Percentiles rank a stretch among this genome's conserved stretches.
Evolutionary conservation across 2,113 vertebrate genomes (phyloP).

Genomic region (Thamnophis sirtalis): DNA sequence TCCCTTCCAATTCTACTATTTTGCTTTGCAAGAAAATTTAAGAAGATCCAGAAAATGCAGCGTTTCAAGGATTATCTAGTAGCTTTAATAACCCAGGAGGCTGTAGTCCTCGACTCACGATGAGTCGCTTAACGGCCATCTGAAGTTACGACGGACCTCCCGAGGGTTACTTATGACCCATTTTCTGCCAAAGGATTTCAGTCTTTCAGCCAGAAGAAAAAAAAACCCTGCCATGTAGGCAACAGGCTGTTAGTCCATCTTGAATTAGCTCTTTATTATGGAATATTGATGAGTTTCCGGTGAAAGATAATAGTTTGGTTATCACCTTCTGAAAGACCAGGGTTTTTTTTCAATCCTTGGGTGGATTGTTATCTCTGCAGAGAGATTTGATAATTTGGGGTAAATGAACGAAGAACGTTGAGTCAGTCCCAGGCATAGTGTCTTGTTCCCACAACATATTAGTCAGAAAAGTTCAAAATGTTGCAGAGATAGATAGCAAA

Average conservation of each 20-base stretch:
- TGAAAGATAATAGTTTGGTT: background rate
- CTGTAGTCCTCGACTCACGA: no score
- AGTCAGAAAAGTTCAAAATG: background rate
- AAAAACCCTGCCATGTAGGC: background rate
- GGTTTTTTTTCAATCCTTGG: background rate
- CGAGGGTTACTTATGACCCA: no score
- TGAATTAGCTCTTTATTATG: background rate
- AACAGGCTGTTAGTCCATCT: background rate
- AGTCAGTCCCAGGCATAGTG: background rate
- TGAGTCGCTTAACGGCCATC: no score
- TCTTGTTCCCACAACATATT: background rate
- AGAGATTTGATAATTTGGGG: background rate
- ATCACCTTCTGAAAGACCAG: background rate
- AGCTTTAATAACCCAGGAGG: rapidly evolving
- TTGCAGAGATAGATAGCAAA: no score
- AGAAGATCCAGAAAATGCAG: background rate
- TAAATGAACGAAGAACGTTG: background rate
- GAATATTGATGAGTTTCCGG: background rate
- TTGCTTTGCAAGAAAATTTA: background rate
- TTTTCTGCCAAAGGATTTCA: background rate
- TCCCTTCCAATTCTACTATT: no score
- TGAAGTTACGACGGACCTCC: no score
- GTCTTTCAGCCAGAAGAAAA: background rate
- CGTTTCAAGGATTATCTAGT: background rate
- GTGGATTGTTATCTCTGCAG: background rate